Percentiles rank a stretch among this genome's conserved stretches.
Conservation (phyloP, 64 coral and sea anemone species). For the Platygyra sinensis region DNA sequence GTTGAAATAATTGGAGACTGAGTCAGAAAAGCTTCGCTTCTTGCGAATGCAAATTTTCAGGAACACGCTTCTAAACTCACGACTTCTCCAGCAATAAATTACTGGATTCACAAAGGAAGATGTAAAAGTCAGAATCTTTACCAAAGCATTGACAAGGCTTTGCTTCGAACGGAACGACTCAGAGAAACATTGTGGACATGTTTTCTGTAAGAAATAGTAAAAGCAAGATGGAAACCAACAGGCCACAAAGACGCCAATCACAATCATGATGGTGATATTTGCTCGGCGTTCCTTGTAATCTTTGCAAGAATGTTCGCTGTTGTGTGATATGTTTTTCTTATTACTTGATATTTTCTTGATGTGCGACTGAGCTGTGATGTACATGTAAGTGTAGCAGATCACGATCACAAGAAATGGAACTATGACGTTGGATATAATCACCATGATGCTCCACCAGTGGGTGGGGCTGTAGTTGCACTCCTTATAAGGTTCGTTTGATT, state of each 20-base stretch:
- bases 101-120: constrained; percentile 92
- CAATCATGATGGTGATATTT: constrained; percentile 72
- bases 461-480: constrained; percentile 74
- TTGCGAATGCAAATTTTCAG: constrained; percentile 42
- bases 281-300: constrained; percentile 62
- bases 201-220: constrained; percentile 86
- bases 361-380: constrained; percentile 56
- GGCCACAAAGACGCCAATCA: constrained; percentile 85
- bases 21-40: constrained; percentile 13
- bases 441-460: constrained; percentile 91
- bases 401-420: constrained; percentile 86
- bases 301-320: neutral
- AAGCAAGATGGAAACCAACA: constrained; percentile 96
- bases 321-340: neutral
- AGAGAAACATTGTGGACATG: constrained; percentile 73
- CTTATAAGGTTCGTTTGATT: neutral
- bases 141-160: constrained; percentile 79
- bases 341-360: constrained; percentile 55
- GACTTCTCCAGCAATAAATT: constrained; percentile 91
- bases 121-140: constrained; percentile 93
- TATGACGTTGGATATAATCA: constrained; percentile 85
- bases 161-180: constrained; percentile 47
- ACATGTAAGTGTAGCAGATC: constrained; percentile 75
- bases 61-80: constrained; percentile 78
- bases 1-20: neutral